Evolutionary conservation across 2,797 vertebrate species (phyloP).

Genomic region (Chelonia mydas): DNA sequence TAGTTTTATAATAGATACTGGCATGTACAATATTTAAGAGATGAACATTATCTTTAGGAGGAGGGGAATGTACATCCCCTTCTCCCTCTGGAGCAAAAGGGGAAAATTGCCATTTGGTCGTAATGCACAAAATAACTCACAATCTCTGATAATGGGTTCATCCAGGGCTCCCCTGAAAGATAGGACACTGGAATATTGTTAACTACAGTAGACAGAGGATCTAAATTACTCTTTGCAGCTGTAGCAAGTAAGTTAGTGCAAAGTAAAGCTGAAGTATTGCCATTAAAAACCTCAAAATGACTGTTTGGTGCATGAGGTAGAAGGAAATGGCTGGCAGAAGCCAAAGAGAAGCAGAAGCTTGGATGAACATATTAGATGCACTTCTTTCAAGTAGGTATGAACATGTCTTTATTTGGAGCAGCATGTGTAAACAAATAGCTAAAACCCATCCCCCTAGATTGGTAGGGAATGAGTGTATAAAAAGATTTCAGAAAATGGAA

Average conservation of each 20-base stretch:
- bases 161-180: constrained; percentile 19
- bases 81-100: neutral
- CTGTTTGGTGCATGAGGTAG: neutral
- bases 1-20: constrained; percentile 53
- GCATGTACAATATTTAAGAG: constrained; percentile 10
- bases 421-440: neutral
- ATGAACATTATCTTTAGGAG: constrained; percentile 40
- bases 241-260: neutral
- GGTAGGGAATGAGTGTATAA: neutral
- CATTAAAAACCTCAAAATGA: neutral
- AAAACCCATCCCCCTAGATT: accelerated
- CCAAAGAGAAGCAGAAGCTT: neutral
- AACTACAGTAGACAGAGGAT: constrained; percentile 7
- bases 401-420: neutral
- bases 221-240: constrained; percentile 18
- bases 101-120: constrained; percentile 43
- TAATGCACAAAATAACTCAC: constrained; percentile 34
- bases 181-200: constrained; percentile 17
- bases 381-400: neutral
- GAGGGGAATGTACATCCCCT: neutral
- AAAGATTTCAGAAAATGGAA: neutral
- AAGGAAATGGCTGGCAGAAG: neutral
- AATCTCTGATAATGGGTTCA: constrained; percentile 37
- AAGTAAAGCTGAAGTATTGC: constrained; percentile 15
- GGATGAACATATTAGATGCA: neutral